Evolutionary conservation across 1,140 invertebrate genomes (phyloP).

Genomic region (Fopius arisanus): DNA sequence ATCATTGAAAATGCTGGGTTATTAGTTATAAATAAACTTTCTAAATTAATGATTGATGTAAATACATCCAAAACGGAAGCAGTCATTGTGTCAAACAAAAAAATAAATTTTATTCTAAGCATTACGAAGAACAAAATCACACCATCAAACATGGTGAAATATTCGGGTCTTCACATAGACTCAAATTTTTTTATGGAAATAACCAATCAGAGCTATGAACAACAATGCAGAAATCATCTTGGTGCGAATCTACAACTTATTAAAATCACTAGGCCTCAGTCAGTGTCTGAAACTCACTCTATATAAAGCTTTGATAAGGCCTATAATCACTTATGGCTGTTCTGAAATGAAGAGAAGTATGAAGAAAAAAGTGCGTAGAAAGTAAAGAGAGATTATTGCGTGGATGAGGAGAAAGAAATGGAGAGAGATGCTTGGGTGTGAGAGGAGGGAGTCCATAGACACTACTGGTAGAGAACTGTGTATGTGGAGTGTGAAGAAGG

Average conservation of each 20-base stretch:
- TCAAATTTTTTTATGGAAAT: background rate
- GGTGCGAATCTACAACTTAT: background rate
- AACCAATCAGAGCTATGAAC: background rate
- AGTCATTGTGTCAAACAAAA: background rate
- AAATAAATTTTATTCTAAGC: background rate
- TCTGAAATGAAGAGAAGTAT: no score
- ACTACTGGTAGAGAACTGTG: no score
- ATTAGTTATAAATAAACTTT: constrained; percentile 32
- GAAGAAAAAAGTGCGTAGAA: no score
- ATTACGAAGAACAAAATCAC: background rate
- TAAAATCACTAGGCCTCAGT: constrained; percentile 4
- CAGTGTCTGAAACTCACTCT: no score
- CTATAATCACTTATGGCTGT: no score
- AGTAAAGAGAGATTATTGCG: no score
- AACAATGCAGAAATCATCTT: background rate
- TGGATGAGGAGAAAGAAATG: no score
- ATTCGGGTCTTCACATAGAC: background rate
- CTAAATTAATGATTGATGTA: constrained; percentile 44
- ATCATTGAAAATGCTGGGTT: constrained; percentile 35
- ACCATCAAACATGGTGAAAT: background rate
- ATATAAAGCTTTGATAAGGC: no score
- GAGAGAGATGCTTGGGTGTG: no score
- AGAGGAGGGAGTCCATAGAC: no score
- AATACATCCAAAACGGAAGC: constrained; percentile 42
- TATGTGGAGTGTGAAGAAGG: no score